Base-by-base conservation (phyloP, 2,888 invertebrate species). In the Limulus polyphemus region DNA sequence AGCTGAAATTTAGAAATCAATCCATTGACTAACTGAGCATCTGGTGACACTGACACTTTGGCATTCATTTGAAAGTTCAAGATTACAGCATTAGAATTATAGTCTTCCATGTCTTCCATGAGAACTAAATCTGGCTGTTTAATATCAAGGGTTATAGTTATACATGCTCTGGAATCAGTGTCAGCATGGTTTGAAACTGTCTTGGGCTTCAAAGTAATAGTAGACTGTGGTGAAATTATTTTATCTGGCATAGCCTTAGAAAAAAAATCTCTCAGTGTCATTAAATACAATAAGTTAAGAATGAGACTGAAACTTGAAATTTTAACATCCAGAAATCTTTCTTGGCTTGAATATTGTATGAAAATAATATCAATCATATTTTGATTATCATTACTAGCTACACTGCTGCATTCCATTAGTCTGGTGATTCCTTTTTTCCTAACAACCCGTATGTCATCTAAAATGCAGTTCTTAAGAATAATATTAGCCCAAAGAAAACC, bases 221-320 rank as follows among this genome's bases (percentile, higher is more conserved):
- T 2, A 32, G 32, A 2, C 32, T 32, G 32, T 32, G 32, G 32
- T 32, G 32, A 32, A 32, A 2, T 32, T 1, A 5, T 32, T 32
- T 32, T 32, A 32, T 17, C 47, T n/a, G 61, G 49, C 11, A 61
- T 16, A 7, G 67, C 62, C 10, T 64, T 60, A 12, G 80, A 73
- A 74, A 95, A 87, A 77, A 98, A 97, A 67, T 86, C 84, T 1
- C 85, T 84, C 49, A 99, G 78, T 74, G 87, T 86, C 76, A 90
- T 82, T 60, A 99, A 76, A 77, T 92, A 98, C 73, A 97, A 95
- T 72, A 95, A 83, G 32, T 91, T 93, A 47, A 98, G 81, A 70
- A 95, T 90, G 67, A 97, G 79, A 72, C 90, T 88, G 76, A 98
- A 90, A 68, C 93, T 89, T 72, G 86, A 90, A 64, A 98, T 83